These are phyloP conservation scores for Garrulus glandarius DNA, from an alignment of 2,797 vertebrate genomes.

Conservation along the genomic window DNA sequence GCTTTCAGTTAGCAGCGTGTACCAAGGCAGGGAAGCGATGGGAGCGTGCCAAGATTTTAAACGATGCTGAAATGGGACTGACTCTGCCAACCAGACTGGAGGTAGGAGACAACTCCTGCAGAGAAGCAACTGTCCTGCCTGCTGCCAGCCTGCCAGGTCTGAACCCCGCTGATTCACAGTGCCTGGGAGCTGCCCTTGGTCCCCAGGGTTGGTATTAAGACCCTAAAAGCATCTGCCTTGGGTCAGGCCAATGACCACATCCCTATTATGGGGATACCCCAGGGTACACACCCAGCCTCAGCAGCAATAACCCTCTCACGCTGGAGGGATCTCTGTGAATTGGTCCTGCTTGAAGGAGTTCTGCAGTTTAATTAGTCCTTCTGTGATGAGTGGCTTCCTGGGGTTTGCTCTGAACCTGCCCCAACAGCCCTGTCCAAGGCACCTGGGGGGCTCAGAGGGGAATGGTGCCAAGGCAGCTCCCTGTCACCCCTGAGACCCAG, in stretches of 20 bases:
- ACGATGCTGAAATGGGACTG: slow-evolving; percentile 15
- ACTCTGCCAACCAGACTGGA: slow-evolving; percentile 38
- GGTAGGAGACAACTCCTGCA: slow-evolving; percentile 31
- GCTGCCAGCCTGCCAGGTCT: not conserved
- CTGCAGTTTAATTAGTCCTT: not conserved
- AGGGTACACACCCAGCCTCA: not conserved
- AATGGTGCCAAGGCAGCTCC: not conserved
- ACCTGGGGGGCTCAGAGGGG: fast-evolving
- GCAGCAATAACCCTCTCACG: not conserved
- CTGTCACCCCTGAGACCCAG: not conserved
- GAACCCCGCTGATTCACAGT: not conserved
- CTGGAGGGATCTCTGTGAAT: fast-evolving
- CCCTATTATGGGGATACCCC: not conserved
- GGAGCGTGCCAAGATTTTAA: slow-evolving; percentile 33
- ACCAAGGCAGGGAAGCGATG: slow-evolving; percentile 5
- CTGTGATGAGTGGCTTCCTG: not conserved
- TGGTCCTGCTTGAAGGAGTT: not conserved
- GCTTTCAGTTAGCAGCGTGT: slow-evolving; percentile 13
- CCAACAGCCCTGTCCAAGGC: fast-evolving
- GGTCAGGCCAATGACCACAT: not conserved
- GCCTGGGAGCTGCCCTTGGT: not conserved
- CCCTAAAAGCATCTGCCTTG: not conserved
- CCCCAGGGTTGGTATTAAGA: not conserved
- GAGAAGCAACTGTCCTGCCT: slow-evolving; percentile 8
- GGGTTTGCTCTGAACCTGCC: not conserved